These are phyloP conservation scores for Calonectris borealis DNA, from an alignment of 2,113 vertebrate species.

Conservation along the genomic window DNA sequence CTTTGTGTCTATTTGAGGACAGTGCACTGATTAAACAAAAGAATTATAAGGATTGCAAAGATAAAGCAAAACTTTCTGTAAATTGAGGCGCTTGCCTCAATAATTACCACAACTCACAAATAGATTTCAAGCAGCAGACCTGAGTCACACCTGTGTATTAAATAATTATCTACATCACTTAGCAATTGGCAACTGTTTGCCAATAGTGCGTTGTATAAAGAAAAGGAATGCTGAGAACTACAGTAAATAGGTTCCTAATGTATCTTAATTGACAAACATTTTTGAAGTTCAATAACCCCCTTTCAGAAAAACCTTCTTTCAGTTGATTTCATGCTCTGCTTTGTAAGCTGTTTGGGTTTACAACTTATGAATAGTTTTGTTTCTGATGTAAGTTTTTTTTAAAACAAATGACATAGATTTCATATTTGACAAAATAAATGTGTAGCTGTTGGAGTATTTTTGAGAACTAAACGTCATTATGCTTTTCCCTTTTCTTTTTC, in stretches of 20 bases:
- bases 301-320: background rate
- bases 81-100: background rate
- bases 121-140: background rate
- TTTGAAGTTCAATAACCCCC: background rate
- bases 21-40: conserved; percentile 14
- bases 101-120: conserved; percentile 10
- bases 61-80: background rate
- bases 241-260: background rate
- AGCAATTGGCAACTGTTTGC: conserved; percentile 19
- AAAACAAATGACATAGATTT: conserved; percentile 28
- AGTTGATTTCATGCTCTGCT: conserved; percentile 19
- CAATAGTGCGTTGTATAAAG: background rate
- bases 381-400: background rate
- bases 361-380: conserved; percentile 11
- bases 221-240: background rate
- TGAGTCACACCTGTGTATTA: background rate
- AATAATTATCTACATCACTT: background rate
- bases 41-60: background rate
- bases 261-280: background rate
- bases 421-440: conserved; percentile 41
- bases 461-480: conserved; percentile 50
- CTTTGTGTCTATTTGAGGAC: background rate
- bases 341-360: conserved; percentile 39
- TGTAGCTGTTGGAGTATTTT: conserved; percentile 35
- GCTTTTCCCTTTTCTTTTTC: conserved; percentile 33